Percentiles rank a stretch among this genome's conserved stretches.
phyloP scores from a whole-genome alignment of 2,113 vertebrate species.

The Psilopsiagon aurifrons region DNA sequence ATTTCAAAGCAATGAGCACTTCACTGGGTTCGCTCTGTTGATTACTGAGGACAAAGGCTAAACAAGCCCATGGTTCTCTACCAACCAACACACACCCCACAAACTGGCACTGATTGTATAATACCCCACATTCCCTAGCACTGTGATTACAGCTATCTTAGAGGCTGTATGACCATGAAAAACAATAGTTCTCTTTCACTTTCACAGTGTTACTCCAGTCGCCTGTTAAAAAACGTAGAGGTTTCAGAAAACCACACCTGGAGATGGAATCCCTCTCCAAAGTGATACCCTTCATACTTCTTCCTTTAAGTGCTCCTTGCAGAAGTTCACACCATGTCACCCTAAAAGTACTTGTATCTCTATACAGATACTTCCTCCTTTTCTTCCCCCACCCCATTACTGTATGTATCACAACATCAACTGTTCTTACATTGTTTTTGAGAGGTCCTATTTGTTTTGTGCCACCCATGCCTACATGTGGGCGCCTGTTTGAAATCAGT shows the following conservation, averaged over 20 bases:
- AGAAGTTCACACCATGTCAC: not conserved
- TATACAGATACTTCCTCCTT: not conserved
- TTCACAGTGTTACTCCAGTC: not conserved
- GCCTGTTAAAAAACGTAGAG: slow-evolving; percentile 25
- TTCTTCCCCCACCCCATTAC: not conserved
- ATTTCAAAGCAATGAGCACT: not conserved
- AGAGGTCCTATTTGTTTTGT: not conserved
- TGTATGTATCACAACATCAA: not conserved
- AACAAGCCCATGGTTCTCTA: not conserved
- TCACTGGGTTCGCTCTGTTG: not conserved
- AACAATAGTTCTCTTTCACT: not conserved
- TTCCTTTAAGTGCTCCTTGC: rapidly evolving
- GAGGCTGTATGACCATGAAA: not conserved
- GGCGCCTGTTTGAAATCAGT: not conserved
- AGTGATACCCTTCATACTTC: not conserved
- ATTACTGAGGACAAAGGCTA: not conserved
- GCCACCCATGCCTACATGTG: not conserved
- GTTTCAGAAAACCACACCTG: slow-evolving; percentile 53
- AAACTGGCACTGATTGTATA: not conserved
- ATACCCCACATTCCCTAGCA: not conserved
- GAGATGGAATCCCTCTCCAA: slow-evolving; percentile 30
- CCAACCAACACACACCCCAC: not conserved
- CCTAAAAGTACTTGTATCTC: not conserved
- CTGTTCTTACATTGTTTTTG: not conserved
- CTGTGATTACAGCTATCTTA: not conserved